These are phyloP conservation scores for Galerucella calmariensis DNA, from an alignment of 2,888 invertebrate species.

Conservation along the genomic window DNA sequence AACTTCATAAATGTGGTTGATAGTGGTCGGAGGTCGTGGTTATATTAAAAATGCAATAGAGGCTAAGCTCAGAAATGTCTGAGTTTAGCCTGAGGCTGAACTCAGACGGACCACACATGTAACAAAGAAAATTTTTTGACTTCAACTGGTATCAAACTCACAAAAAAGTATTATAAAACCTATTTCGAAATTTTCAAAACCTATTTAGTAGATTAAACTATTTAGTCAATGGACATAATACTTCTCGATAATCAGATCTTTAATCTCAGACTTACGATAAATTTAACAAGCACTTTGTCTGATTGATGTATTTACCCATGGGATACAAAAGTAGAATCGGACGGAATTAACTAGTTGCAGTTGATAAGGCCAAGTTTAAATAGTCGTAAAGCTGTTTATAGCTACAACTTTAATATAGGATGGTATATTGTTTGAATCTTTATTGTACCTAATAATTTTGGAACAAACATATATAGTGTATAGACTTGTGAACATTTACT, in stretches of 20 bases:
- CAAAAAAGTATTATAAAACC: too few species aligned
- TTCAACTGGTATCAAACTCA: too few species aligned
- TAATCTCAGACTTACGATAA: neutral
- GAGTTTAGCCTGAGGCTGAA: too few species aligned
- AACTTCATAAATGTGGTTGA: too few species aligned
- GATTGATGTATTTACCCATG: slow-evolving; percentile 10
- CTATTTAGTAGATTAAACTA: neutral
- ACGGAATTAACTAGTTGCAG: slow-evolving; percentile 15
- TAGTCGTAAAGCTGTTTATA: slow-evolving; percentile 1
- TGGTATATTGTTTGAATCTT: neutral
- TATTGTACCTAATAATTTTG: neutral
- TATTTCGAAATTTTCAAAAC: too few species aligned
- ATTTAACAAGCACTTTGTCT: slow-evolving; percentile 6
- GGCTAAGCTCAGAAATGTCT: too few species aligned
- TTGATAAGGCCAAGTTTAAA: slow-evolving; percentile 10
- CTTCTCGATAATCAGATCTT: neutral
- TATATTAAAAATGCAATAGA: too few species aligned
- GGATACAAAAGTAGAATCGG: slow-evolving; percentile 2
- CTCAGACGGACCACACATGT: too few species aligned
- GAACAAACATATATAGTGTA: too few species aligned
- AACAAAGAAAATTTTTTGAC: too few species aligned
- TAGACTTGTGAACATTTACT: too few species aligned
- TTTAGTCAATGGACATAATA: neutral
- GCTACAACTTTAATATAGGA: neutral
- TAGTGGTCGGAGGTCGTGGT: too few species aligned